A percentile compares a stretch with the other conserved stretches of the same genome.
phyloP scores from a whole-genome alignment of 23 tunicate species.

The Corella eumyota region DNA sequence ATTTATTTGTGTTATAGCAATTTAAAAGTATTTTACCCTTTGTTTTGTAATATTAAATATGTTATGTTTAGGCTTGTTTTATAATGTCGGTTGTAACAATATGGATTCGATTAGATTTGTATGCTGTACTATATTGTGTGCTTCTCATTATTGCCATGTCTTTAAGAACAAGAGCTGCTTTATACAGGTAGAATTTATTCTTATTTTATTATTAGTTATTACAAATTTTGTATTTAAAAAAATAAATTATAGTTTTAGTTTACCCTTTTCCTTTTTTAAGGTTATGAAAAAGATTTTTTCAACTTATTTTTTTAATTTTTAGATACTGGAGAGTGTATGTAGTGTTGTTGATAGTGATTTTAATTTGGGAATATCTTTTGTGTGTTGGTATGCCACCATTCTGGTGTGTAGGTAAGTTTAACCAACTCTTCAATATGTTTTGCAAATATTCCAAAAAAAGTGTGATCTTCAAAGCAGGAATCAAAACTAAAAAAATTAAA shows the following conservation, averaged over 20 bases:
- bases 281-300: too few relatives aligned
- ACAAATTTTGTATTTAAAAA: too few relatives aligned
- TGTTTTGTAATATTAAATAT: too few relatives aligned
- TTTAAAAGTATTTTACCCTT: too few relatives aligned
- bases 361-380: constrained; percentile 42
- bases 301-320: constrained; percentile 3
- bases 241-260: too few relatives aligned
- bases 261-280: too few relatives aligned
- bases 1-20: too few relatives aligned
- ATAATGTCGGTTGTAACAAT: constrained; percentile 72
- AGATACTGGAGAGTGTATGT: constrained; percentile 70
- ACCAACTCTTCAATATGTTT: too few relatives aligned
- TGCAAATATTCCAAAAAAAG: too few relatives aligned
- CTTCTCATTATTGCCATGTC: constrained; percentile 42
- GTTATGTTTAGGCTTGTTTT: constrained; percentile 64
- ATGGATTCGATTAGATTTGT: constrained; percentile 50
- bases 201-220: too few relatives aligned
- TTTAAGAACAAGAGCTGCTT: constrained; percentile 20
- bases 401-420: constrained; percentile 66
- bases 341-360: constrained; percentile 13
- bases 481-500: too few relatives aligned
- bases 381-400: constrained; percentile 80
- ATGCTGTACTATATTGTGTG: constrained; percentile 34
- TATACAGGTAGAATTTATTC: constrained; percentile 30
- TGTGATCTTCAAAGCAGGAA: too few relatives aligned